These are phyloP conservation scores for Perccottus glenii DNA, from an alignment of 2,113 vertebrate genomes.

Conservation along the genomic window DNA sequence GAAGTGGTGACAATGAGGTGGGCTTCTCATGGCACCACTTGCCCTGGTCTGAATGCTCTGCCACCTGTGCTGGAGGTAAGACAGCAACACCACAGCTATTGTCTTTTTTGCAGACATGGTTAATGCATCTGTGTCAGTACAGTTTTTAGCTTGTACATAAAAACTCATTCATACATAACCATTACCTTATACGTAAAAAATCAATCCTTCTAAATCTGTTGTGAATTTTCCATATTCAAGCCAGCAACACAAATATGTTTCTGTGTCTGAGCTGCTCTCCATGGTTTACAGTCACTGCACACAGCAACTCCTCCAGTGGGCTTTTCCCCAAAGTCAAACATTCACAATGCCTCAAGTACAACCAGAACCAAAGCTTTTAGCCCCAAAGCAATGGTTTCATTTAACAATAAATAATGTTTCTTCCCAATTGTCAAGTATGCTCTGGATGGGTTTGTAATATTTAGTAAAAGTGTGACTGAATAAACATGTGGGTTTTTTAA, in stretches of 20 bases:
- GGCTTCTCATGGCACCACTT: conserved; percentile 94
- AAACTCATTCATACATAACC: conserved; percentile 33
- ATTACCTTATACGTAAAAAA: conserved; percentile 50
- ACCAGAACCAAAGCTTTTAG: conserved; percentile 72
- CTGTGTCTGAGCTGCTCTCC: conserved; percentile 76
- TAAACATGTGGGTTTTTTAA: conserved; percentile 62
- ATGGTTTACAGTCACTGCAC: conserved; percentile 74
- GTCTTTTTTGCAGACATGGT: neutral
- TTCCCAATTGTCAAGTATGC: conserved; percentile 74
- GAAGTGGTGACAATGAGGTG: conserved; percentile 96
- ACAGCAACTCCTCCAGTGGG: conserved; percentile 31
- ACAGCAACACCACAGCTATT: neutral
- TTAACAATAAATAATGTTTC: conserved; percentile 81
- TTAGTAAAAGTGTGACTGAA: conserved; percentile 74
- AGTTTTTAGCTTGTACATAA: no score
- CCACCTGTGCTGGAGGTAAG: conserved; percentile 95
- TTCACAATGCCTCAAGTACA: conserved; percentile 79
- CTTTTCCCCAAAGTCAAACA: conserved; percentile 72
- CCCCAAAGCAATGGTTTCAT: conserved; percentile 77
- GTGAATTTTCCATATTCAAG: conserved; percentile 63
- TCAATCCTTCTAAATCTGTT: conserved; percentile 55
- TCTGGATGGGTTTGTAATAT: conserved; percentile 75
- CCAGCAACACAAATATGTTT: conserved; percentile 64
- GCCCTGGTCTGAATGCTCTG: conserved; percentile 95
- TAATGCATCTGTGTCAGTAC: no score